Conservation (phyloP, 2,113 vertebrate species). For the Myrmophylax atrothorax region DNA sequence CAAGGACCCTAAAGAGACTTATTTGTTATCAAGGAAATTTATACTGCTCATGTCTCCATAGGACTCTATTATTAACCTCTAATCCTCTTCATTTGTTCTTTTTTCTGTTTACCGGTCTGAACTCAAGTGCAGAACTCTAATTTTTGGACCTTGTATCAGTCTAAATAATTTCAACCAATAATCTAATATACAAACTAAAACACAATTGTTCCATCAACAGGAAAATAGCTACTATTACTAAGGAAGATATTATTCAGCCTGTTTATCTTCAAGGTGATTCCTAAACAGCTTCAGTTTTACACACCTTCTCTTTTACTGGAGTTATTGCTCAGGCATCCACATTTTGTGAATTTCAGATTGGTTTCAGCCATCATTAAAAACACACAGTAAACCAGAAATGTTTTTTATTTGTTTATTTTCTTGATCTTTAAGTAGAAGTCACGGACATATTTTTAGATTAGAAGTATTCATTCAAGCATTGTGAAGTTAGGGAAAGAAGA, state of each 20-base stretch:
- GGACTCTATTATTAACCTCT: background rate
- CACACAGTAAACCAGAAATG: background rate
- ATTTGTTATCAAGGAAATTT: background rate
- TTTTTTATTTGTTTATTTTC: background rate
- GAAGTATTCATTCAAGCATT: background rate
- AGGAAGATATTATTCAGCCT: conserved; percentile 31
- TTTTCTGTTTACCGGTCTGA: background rate
- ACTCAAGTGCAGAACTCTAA: background rate
- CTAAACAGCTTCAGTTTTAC: conserved; percentile 11
- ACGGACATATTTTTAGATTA: background rate
- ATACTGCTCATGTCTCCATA: background rate
- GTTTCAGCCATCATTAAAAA: background rate
- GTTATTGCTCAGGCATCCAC: background rate
- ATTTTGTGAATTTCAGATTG: conserved; percentile 17
- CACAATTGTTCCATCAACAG: background rate
- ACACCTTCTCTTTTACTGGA: conserved; percentile 1
- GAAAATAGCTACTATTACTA: conserved; percentile 18
- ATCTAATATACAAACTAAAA: background rate
- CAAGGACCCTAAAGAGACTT: background rate
- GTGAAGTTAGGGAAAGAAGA: background rate
- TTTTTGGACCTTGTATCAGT: background rate
- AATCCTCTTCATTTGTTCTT: background rate
- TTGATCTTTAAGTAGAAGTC: background rate
- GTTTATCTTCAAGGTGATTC: background rate
- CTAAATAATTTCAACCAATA: conserved; percentile 17